A percentile compares a stretch with the other conserved stretches of the same genome.
These are phyloP conservation scores for Amphiura filiformis DNA, from an alignment of 35 echinoderm and acorn worm genomes.

Conservation along the genomic window DNA sequence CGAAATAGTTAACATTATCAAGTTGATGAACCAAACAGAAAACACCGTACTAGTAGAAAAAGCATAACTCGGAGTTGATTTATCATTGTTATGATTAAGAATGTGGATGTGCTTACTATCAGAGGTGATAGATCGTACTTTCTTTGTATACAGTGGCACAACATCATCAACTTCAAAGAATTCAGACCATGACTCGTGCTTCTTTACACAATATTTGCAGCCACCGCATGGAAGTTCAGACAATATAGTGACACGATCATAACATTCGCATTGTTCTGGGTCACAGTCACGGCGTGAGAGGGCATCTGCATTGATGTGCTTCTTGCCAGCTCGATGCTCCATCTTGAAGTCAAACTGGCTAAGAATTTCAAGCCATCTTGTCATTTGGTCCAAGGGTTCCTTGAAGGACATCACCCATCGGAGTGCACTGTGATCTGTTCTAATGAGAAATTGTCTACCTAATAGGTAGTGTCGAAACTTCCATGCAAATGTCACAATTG, in stretches of 20 bases:
- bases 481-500: constrained; percentile 28
- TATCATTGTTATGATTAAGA: no score
- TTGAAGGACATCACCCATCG: constrained; percentile 56
- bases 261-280: constrained; percentile 38
- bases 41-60: not conserved
- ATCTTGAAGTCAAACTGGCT: constrained; percentile 48
- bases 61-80: no score
- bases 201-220: not conserved
- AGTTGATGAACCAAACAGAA: not conserved
- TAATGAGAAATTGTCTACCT: constrained; percentile 36
- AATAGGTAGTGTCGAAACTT: constrained; percentile 61
- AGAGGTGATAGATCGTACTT: no score
- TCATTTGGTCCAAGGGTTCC: constrained; percentile 53
- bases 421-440: constrained; percentile 56
- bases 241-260: constrained; percentile 29
- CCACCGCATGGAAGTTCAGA: constrained; percentile 35
- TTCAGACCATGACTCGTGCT: constrained; percentile 23
- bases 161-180: constrained; percentile 44
- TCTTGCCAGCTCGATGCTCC: constrained; percentile 51
- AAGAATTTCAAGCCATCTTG: constrained; percentile 60
- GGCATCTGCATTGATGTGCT: constrained; percentile 41
- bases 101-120: no score
- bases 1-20: not conserved
- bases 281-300: constrained; percentile 38
- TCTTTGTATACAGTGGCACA: not conserved